Base-by-base conservation (phyloP, 2,888 invertebrate species). In the Cistogaster globosa region DNA sequence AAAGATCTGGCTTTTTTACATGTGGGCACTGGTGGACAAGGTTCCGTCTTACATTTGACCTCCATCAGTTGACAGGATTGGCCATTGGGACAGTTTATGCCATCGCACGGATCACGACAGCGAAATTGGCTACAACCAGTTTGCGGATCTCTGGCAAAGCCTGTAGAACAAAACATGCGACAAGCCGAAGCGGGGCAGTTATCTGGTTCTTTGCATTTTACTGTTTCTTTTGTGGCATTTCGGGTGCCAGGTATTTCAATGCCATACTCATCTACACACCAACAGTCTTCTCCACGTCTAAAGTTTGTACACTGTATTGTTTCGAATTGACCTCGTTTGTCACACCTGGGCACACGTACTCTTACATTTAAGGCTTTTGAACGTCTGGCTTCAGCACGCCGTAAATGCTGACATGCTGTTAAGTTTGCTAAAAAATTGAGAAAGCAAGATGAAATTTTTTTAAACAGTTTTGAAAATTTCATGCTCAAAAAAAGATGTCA, bases 131-230 rank as follows among this genome's bases (percentile, higher is more conserved):
- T 95, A 89, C 97, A 97, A 7, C 97, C 97, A 3, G 94, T 94
- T 18, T 93, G 88, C 57, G 94, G 93, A 89, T 96, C 94, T 67
- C 95, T 92, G 87, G 96, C 95, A 91, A 97, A 97, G 51, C 97
- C 97, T 79, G 96, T 94, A 0, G 97, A 96, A 88, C 97, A 97
- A 86, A 97, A 94, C 97, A 97, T 97, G 57, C 97, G 94, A 89
- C 97, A 97, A 0, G 96, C 96, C 88, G 96, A 96, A 0, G 96
- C 96, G 0, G 96, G 95, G 89, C 97, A 97, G 1, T 95, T 94
- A 42, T 94, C 94, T 0, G 95, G 95, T 62, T 92, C 92, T 45
- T 77, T 77, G 42, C 92, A 92, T 18, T 86, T 88, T 0, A 92
- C 92, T 14, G 86, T 86, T 0, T 89, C 82, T 0, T 90, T 89